Base-by-base conservation (phyloP, 2,888 invertebrate species). In the Tenthredo notha region DNA sequence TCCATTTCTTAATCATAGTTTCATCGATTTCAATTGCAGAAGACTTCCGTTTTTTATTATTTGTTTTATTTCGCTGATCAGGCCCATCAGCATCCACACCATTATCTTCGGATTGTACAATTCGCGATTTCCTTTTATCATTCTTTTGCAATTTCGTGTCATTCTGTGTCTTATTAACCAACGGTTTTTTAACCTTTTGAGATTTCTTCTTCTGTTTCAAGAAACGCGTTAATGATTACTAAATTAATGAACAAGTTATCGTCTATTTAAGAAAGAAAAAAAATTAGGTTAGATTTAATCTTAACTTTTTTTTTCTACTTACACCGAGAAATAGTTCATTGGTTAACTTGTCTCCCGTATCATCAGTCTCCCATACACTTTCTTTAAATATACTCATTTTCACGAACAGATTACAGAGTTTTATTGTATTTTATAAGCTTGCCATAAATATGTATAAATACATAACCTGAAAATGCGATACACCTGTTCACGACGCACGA, bases 321-420 rank as follows among this genome's bases (percentile, higher is more conserved):
- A 89, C 89, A 84, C 85, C 85, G 2, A 84, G 78, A 83, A 90
- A 88, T 10, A 90, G 80, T 29, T 88, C 87, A 47, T 85, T 86
- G 50, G 86, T 87, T 58, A 90, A 85, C 50, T 86, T 88, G 85
- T 90, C 89, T 80, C 87, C 87, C 10, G 87, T 84, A 47, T 85
- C 84, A 67, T 88, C 87, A 6, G 80, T 86, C 33, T 90, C 89
- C 90, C 90, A 90, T 40, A 86, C 78, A 50, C 86, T 88, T 72
- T 88, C 88, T 25, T 86, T 61, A 47, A 90, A 89, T 29, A 88
- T 61, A n/a, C 86, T 87, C 90, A 90, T 89, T 65, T 74, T 77
- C 72, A 37, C 18, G 58, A 21, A 77, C 21, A 74, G n/a, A 37
- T 25, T 58, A n/a, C 40, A 58, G 25, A 25, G 65, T 67, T 47